phyloP scores from a whole-genome alignment of 1,140 invertebrate genomes.

The Pseudomyrmex flavicornis region DNA sequence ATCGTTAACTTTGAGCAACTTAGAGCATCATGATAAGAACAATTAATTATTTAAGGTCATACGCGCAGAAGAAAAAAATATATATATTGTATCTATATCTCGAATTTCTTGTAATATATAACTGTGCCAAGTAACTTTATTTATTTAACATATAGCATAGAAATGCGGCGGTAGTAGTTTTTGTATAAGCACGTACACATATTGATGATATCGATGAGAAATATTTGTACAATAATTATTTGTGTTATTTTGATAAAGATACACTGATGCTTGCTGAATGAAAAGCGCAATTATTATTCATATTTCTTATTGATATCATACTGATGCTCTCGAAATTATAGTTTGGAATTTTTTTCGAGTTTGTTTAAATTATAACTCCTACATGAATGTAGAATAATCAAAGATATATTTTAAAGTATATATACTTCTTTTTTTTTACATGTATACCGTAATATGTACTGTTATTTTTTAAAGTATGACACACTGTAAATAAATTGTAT shows the following conservation, averaged over 20 bases:
- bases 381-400: constrained; percentile 19
- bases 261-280: too few relatives aligned
- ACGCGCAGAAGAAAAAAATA: constrained; percentile 57
- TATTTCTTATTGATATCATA: constrained; percentile 18
- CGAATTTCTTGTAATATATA: constrained; percentile 72
- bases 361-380: constrained; percentile 35
- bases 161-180: constrained; percentile 3
- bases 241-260: not conserved
- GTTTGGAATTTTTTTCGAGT: constrained; percentile 43
- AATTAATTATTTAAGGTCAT: constrained; percentile 71
- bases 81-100: constrained; percentile 66
- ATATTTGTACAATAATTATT: constrained; percentile 12
- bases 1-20: constrained; percentile 57
- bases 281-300: not conserved
- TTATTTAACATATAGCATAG: constrained; percentile 69
- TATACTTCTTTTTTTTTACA: constrained; percentile 4
- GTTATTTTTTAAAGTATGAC: constrained; percentile 55
- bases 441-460: constrained; percentile 29
- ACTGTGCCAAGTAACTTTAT: constrained; percentile 68
- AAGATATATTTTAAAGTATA: constrained; percentile 13
- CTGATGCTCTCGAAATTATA: not conserved
- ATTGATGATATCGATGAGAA: constrained; percentile 18
- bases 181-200: constrained; percentile 6
- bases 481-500: constrained; percentile 82
- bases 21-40: constrained; percentile 72